These are phyloP conservation scores for Diadumene lineata DNA, from an alignment of 92 coral and sea anemone genomes.

Conservation along the genomic window DNA sequence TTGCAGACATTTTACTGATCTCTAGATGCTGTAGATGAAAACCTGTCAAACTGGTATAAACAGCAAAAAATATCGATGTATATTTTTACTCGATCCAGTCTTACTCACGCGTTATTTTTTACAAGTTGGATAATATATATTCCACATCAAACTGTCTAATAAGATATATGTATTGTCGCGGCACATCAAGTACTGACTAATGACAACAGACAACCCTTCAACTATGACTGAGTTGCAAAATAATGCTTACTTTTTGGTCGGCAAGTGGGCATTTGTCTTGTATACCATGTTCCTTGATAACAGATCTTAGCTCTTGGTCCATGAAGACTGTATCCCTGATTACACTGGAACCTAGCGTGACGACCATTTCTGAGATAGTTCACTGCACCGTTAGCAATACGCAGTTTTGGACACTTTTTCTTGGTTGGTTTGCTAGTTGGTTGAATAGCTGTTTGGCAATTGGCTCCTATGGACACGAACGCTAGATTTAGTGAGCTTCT, in stretches of 20 bases:
- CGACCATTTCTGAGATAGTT: background rate
- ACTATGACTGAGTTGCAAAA: background rate
- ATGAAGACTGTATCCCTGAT: background rate
- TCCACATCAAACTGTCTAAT: too few species aligned
- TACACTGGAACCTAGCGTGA: constrained; percentile 32
- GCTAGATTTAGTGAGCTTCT: too few species aligned
- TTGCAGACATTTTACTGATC: too few species aligned
- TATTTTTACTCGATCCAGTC: too few species aligned
- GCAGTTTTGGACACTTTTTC: constrained; percentile 15
- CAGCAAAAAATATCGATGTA: too few species aligned
- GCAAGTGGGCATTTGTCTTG: background rate
- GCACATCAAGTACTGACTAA: too few species aligned
- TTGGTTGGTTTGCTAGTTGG: background rate
- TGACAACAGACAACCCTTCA: too few species aligned
- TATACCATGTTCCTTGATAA: constrained; percentile 1
- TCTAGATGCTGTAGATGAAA: too few species aligned
- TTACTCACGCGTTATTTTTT: too few species aligned
- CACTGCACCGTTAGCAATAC: constrained; percentile 4
- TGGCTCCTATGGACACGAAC: background rate
- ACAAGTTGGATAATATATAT: too few species aligned
- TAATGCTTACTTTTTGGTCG: constrained; percentile 3
- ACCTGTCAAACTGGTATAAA: too few species aligned
- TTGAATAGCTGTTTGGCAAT: background rate
- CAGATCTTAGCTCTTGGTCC: constrained; percentile 13
- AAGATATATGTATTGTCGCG: too few species aligned